Percentiles rank a stretch among this genome's conserved stretches.
Evolutionary conservation across 2,888 invertebrate species (phyloP).

Genomic region (Conistra vaccinii): DNA sequence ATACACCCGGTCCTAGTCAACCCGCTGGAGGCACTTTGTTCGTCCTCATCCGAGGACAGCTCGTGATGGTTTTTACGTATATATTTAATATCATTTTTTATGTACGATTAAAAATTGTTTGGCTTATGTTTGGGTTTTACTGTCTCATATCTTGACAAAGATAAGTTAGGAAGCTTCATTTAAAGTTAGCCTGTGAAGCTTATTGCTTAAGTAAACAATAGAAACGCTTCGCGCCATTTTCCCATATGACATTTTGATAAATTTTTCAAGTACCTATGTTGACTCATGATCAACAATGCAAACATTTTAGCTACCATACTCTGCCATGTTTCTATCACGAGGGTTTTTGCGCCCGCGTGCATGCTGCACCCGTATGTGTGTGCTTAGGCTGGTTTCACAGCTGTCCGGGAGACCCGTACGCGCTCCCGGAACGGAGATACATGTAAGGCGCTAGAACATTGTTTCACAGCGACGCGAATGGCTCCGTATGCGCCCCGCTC

Average conservation of each 20-base stretch:
- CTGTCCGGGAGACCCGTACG: too few species aligned
- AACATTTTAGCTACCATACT: background rate
- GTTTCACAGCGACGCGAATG: too few species aligned
- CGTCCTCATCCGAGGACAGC: constrained; percentile 76
- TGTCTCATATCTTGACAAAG: background rate
- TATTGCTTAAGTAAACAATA: background rate
- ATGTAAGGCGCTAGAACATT: too few species aligned
- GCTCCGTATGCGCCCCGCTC: too few species aligned
- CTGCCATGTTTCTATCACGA: background rate
- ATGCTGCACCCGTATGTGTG: background rate
- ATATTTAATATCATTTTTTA: constrained; percentile 69
- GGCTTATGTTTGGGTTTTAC: constrained; percentile 27
- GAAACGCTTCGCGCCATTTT: background rate
- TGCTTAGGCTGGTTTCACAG: too few species aligned
- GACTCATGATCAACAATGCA: background rate
- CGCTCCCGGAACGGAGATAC: too few species aligned
- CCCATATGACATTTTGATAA: background rate
- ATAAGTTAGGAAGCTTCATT: background rate
- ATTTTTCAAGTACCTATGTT: background rate
- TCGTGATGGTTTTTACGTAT: constrained; percentile 54
- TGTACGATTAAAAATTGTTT: constrained; percentile 67
- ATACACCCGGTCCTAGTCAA: constrained; percentile 64
- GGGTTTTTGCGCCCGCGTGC: too few species aligned
- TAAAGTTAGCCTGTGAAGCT: background rate
- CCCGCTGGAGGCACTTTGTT: constrained; percentile 83